phyloP scores from a whole-genome alignment of 2,797 vertebrate species.

The Poeciliopsis infans region DNA sequence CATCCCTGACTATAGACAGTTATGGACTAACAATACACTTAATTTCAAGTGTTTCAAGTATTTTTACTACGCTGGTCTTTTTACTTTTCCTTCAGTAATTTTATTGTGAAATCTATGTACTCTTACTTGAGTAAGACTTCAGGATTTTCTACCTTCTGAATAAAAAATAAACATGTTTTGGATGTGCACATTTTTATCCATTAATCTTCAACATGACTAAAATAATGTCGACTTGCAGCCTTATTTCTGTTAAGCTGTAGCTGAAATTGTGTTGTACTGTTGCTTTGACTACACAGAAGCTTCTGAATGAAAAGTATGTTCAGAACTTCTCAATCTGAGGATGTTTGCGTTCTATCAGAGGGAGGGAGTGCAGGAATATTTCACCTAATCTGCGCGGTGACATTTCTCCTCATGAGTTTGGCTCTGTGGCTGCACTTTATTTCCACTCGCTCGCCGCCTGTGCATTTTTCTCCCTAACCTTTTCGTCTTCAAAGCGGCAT shows the following conservation, averaged over 20 bases:
- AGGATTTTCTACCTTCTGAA: no score
- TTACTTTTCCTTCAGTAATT: neutral
- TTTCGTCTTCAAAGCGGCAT: slow-evolving; percentile 70
- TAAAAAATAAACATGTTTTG: no score
- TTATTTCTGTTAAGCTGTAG: neutral
- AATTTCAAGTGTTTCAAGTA: no score
- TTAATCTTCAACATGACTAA: no score
- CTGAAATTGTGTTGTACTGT: slow-evolving; percentile 22
- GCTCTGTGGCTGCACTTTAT: slow-evolving; percentile 33
- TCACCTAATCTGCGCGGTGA: slow-evolving; percentile 42
- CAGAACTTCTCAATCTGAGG: slow-evolving; percentile 3
- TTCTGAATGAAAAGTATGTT: neutral
- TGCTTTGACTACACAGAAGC: neutral
- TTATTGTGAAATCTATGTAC: no score
- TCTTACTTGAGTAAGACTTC: no score
- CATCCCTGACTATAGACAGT: neutral
- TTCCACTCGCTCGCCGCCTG: slow-evolving; percentile 33
- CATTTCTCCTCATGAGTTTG: slow-evolving; percentile 59
- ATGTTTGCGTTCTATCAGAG: slow-evolving; percentile 23
- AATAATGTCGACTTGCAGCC: no score
- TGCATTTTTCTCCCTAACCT: slow-evolving; percentile 58
- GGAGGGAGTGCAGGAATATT: slow-evolving; percentile 16
- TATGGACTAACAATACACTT: neutral
- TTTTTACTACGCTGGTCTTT: no score
- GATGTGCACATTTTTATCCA: no score